A percentile compares a stretch with the other conserved stretches of the same genome.
These are phyloP conservation scores for Microtus californicus DNA, from an alignment of 2,797 vertebrate species.

Conservation along the genomic window DNA sequence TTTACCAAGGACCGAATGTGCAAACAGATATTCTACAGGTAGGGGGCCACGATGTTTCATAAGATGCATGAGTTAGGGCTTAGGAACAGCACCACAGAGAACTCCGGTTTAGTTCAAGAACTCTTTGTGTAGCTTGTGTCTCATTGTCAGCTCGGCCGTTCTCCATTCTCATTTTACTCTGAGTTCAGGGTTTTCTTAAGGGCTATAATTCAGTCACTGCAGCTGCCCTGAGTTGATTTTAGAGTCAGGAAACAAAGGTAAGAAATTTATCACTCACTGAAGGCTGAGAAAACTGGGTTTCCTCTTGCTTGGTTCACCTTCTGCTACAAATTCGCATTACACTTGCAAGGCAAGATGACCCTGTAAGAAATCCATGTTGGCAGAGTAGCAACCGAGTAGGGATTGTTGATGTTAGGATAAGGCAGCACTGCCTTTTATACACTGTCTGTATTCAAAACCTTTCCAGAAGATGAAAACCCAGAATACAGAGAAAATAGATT, in stretches of 20 bases:
- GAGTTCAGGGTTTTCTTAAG: neutral
- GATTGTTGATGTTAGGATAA: neutral
- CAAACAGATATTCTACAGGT: neutral
- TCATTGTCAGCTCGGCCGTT: neutral
- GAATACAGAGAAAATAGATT: conserved; percentile 29
- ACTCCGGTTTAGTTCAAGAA: neutral
- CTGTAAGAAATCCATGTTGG: conserved; percentile 6
- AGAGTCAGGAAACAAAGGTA: neutral
- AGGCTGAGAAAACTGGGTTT: neutral
- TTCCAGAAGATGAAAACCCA: conserved; percentile 14
- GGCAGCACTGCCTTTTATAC: neutral
- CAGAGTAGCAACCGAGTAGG: neutral
- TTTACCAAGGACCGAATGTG: neutral
- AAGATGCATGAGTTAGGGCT: neutral
- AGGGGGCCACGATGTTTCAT: neutral
- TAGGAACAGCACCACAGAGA: neutral
- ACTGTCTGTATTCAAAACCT: neutral
- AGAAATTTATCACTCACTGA: neutral
- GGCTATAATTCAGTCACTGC: neutral
- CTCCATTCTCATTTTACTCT: neutral
- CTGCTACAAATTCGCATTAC: conserved; percentile 20
- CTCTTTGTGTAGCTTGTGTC: neutral
- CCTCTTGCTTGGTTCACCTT: neutral
- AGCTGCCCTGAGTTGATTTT: neutral
- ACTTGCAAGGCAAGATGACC: neutral